Evolutionary conservation across 2,797 vertebrate genomes (phyloP).

Genomic region (Loriculus beryllinus): DNA sequence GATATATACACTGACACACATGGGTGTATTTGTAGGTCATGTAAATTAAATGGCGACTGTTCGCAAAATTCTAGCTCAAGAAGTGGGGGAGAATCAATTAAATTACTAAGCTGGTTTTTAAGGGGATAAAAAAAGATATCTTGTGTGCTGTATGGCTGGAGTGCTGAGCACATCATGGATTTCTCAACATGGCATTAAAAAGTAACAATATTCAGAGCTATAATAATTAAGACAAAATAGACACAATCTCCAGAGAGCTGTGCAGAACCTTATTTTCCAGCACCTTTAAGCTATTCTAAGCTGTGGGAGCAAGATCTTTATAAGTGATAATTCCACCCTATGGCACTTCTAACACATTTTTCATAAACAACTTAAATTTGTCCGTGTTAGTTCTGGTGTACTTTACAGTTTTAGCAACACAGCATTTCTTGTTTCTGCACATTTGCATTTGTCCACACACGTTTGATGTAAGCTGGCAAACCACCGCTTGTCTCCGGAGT

Average conservation of each 20-base stretch:
- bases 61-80: not conserved
- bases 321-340: constrained; percentile 34
- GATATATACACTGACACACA: not conserved
- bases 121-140: not conserved
- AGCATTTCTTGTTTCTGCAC: not conserved
- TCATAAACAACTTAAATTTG: constrained; percentile 40
- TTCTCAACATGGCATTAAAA: not conserved
- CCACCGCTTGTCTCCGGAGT: not conserved
- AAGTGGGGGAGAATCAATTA: not conserved
- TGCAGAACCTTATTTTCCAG: constrained; percentile 26
- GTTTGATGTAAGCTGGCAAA: not conserved
- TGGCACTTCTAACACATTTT: constrained; percentile 43
- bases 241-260: not conserved
- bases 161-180: not conserved
- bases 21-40: not conserved
- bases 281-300: constrained; percentile 16
- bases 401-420: constrained; percentile 47
- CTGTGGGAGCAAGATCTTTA: constrained; percentile 27
- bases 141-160: not conserved
- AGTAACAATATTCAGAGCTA: not conserved
- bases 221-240: constrained; percentile 42
- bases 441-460: constrained; percentile 18
- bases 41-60: not conserved
- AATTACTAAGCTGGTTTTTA: not conserved
- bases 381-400: not conserved